phyloP scores from a whole-genome alignment of 2,888 invertebrate genomes.

The Octonoba sinensis region DNA sequence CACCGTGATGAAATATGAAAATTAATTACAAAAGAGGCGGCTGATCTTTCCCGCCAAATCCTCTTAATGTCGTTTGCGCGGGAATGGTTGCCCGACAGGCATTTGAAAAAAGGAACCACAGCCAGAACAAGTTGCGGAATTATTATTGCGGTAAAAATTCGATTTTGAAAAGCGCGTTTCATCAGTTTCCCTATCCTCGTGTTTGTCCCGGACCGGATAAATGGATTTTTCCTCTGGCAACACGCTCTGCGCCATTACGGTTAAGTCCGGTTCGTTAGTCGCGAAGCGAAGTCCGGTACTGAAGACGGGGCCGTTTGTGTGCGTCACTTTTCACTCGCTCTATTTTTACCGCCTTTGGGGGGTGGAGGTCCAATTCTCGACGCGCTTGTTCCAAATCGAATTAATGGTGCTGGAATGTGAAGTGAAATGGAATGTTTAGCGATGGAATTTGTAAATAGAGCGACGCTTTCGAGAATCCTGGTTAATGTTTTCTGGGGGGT shows the following conservation, averaged over 20 bases:
- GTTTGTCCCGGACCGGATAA: constrained; percentile 40
- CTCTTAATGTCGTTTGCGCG: constrained; percentile 42
- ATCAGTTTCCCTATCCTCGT: neutral
- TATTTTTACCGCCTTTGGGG: neutral
- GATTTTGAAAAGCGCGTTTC: constrained; percentile 58
- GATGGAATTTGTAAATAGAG: no score
- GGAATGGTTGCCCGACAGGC: constrained; percentile 43
- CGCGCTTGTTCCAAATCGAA: no score
- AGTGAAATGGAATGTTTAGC: no score
- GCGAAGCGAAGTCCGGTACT: constrained; percentile 18
- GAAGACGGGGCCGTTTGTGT: neutral
- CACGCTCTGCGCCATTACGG: constrained; percentile 5
- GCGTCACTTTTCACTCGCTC: neutral
- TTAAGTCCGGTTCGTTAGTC: constrained; percentile 39
- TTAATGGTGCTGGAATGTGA: no score
- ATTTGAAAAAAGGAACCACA: constrained; percentile 46
- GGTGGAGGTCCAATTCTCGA: no score
- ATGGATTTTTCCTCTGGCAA: constrained; percentile 33
- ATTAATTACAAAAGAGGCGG: constrained; percentile 56
- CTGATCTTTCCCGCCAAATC: neutral
- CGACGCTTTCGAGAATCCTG: no score
- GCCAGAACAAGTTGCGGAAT: constrained; percentile 43
- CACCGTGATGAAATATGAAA: constrained; percentile 63
- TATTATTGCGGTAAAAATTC: constrained; percentile 52
- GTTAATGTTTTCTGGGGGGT: no score